A percentile compares a stretch with the other conserved stretches of the same genome.
Conservation (phyloP, 2,888 invertebrate species). For the Clistopyga incitator region DNA sequence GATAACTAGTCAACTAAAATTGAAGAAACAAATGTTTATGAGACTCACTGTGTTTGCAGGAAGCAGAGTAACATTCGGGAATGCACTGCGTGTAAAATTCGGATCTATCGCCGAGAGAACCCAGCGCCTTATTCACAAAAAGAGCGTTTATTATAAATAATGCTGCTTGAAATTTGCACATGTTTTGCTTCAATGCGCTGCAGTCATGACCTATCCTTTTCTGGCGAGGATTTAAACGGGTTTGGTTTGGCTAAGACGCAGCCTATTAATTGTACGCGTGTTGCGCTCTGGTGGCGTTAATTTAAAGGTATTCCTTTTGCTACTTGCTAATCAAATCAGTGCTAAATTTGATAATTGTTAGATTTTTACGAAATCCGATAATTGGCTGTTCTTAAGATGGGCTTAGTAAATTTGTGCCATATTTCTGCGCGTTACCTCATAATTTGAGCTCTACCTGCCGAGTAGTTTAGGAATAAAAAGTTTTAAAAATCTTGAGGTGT, state of each 20-base stretch:
- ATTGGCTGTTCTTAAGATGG: no score
- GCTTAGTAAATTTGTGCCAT: no score
- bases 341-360: no score
- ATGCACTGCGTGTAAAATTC: conserved; percentile 86
- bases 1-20: conserved; percentile 61
- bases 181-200: conserved; percentile 27
- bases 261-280: no score
- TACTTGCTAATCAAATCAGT: no score
- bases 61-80: conserved; percentile 83
- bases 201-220: neutral
- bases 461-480: no score
- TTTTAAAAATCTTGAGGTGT: no score
- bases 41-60: conserved; percentile 86
- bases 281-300: no score
- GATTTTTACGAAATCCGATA: no score
- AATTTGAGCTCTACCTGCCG: no score
- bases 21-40: conserved; percentile 28
- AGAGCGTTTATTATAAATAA: conserved; percentile 35
- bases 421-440: no score
- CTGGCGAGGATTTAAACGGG: neutral
- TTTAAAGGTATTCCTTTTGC: no score
- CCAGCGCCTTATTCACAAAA: conserved; percentile 55
- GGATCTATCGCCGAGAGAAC: conserved; percentile 86
- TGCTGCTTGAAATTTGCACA: conserved; percentile 41
- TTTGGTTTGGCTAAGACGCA: neutral